A percentile compares a stretch with the other conserved stretches of the same genome.
Conservation (phyloP, 2,797 vertebrate species). For the Poeciliopsis paucimaculata region DNA sequence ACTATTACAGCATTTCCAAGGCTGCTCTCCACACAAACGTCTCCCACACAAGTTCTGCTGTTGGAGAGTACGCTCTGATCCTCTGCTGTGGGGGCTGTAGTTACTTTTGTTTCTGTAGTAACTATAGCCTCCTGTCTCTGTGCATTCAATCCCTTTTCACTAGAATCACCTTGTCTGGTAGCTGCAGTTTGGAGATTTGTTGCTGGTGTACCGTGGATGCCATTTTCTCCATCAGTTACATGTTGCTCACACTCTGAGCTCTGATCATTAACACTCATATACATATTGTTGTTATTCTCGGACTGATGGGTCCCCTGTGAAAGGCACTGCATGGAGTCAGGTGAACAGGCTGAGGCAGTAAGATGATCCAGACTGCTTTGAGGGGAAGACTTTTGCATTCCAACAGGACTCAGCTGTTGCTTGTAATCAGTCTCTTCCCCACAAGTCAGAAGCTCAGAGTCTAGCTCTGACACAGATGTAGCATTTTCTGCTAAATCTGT, state of each 20-base stretch:
- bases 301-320: slow-evolving; percentile 58
- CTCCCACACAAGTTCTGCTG: slow-evolving; percentile 71
- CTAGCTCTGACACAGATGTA: slow-evolving; percentile 27
- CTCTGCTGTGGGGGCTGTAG: slow-evolving; percentile 38
- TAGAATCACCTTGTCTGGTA: slow-evolving; percentile 50
- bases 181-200: slow-evolving; percentile 49
- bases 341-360: slow-evolving; percentile 66
- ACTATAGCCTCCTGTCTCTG: slow-evolving; percentile 53
- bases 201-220: slow-evolving; percentile 23
- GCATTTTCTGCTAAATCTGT: slow-evolving; percentile 26
- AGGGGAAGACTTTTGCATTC: slow-evolving; percentile 48
- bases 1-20: slow-evolving; percentile 76
- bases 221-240: slow-evolving; percentile 42
- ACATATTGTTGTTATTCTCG: slow-evolving; percentile 49
- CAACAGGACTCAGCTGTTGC: slow-evolving; percentile 72
- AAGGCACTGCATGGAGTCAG: slow-evolving; percentile 51
- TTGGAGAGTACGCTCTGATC: slow-evolving; percentile 53
- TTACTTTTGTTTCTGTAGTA: slow-evolving; percentile 51
- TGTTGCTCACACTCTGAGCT: slow-evolving; percentile 40
- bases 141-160: slow-evolving; percentile 51
- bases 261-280: slow-evolving; percentile 51
- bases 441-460: slow-evolving; percentile 29
- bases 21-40: slow-evolving; percentile 65
- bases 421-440: slow-evolving; percentile 55
- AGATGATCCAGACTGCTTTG: slow-evolving; percentile 67